Percentiles rank a stretch among this genome's conserved stretches.
Conservation (phyloP, 2,888 invertebrate species). For the Ephialtes manifestator region DNA sequence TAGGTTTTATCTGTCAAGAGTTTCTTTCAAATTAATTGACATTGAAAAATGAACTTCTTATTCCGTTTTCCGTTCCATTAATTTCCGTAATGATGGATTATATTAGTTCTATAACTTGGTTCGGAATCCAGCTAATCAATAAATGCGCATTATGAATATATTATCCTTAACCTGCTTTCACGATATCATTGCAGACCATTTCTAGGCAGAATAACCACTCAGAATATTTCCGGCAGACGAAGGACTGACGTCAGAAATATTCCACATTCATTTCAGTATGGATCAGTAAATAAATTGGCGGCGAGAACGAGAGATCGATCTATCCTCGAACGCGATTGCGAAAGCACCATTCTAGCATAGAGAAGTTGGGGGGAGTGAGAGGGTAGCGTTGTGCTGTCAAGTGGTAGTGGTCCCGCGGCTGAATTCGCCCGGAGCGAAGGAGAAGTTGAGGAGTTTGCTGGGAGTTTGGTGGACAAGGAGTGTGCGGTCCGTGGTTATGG, state of each 20-base stretch:
- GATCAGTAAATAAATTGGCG: constrained; percentile 47
- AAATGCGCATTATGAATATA: neutral
- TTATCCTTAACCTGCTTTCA: neutral
- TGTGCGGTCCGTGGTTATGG: constrained; percentile 58
- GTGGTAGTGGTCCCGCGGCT: constrained; percentile 51
- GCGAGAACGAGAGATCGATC: constrained; percentile 17
- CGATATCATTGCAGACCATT: neutral
- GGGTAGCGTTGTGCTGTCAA: constrained; percentile 47
- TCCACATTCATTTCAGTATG: constrained; percentile 21
- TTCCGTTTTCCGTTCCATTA: neutral
- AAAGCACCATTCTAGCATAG: constrained; percentile 20
- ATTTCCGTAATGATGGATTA: neutral
- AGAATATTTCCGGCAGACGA: neutral
- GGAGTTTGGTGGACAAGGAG: constrained; percentile 58
- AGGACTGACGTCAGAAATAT: constrained; percentile 13
- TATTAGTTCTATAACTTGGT: neutral
- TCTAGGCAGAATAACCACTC: neutral
- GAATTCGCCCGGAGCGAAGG: constrained; percentile 49
- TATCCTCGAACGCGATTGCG: constrained; percentile 19
- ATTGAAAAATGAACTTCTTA: neutral
- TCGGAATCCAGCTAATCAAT: neutral
- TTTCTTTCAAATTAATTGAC: neutral
- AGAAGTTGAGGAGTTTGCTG: constrained; percentile 62
- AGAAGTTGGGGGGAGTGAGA: constrained; percentile 15
- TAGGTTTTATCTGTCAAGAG: no score